Conservation (phyloP, 2,113 vertebrate species). For the Vombatus ursinus region DNA sequence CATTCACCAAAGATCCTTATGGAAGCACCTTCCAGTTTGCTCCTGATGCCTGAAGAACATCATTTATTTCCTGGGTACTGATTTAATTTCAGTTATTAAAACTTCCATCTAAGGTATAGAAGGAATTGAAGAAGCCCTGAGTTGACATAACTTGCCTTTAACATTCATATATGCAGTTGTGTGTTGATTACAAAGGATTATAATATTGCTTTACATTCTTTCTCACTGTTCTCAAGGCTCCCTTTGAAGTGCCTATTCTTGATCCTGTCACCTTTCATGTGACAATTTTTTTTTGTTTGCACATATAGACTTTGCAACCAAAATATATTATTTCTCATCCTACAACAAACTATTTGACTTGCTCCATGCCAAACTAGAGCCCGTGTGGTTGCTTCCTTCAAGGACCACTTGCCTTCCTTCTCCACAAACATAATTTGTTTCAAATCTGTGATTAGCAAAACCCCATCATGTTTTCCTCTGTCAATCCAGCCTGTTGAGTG, state of each 20-base stretch:
- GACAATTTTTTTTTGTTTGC: not conserved
- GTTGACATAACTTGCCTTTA: conserved; percentile 51
- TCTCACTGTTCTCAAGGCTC: conserved; percentile 44
- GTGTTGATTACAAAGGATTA: conserved; percentile 70
- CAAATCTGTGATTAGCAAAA: not conserved
- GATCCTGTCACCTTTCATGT: not conserved
- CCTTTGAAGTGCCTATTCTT: conserved; percentile 6
- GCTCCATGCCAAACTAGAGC: conserved; percentile 46
- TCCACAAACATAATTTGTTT: not conserved
- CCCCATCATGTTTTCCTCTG: not conserved
- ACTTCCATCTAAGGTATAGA: not conserved
- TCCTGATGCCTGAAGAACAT: not conserved
- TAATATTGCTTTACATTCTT: conserved; percentile 57
- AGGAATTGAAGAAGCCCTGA: not conserved
- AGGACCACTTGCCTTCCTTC: not conserved
- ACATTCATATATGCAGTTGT: conserved; percentile 73
- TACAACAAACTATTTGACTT: conserved; percentile 62
- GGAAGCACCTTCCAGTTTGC: not conserved
- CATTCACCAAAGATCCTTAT: not conserved
- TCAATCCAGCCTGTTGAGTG: not conserved
- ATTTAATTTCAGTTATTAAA: not conserved
- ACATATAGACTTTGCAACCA: not conserved
- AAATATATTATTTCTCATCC: conserved; percentile 19
- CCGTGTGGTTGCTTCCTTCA: not conserved
- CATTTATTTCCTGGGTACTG: not conserved